Percentiles rank a stretch among this genome's conserved stretches.
Evolutionary conservation across 2,888 invertebrate species (phyloP).

Genomic region (Oligia fasciuncula): DNA sequence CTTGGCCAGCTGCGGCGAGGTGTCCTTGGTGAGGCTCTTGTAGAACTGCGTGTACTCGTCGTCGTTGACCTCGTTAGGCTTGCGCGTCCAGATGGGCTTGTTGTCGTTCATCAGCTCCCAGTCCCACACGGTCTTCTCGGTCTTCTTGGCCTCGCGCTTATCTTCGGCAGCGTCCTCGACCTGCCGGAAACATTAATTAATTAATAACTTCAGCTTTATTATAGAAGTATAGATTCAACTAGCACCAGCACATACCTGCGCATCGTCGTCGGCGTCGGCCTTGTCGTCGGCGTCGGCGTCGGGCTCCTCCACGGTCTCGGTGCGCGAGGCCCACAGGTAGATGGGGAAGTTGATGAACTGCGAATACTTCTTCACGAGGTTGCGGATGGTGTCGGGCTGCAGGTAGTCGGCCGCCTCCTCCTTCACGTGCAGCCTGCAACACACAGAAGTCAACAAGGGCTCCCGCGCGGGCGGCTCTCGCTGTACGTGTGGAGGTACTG

Average conservation of each 20-base stretch:
- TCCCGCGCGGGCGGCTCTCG: too few relatives aligned
- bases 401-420: constrained; percentile 99
- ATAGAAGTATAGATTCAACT: not conserved
- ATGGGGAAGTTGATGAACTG: constrained; percentile 99
- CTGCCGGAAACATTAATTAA: constrained; percentile 67
- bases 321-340: constrained; percentile 95
- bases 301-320: constrained; percentile 66
- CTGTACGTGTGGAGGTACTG: constrained; percentile 51
- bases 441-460: too few relatives aligned
- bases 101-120: constrained; percentile 99
- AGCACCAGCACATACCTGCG: constrained; percentile 83
- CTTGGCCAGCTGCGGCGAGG: constrained; percentile 94
- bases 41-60: constrained; percentile 99
- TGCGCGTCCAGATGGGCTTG: constrained; percentile 99
- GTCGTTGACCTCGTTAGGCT: constrained; percentile 94
- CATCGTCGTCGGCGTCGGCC: constrained; percentile 84
- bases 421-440: constrained; percentile 95
- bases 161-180: constrained; percentile 94
- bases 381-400: constrained; percentile 97
- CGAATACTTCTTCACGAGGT: constrained; percentile 98
- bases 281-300: constrained; percentile 52
- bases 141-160: constrained; percentile 92
- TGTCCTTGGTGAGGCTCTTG: constrained; percentile 97
- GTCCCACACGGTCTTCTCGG: constrained; percentile 99
- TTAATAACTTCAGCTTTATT: not conserved